A percentile compares a stretch with the other conserved stretches of the same genome.
phyloP scores from a whole-genome alignment of 1,140 invertebrate genomes.

The Nephila pilipes region DNA sequence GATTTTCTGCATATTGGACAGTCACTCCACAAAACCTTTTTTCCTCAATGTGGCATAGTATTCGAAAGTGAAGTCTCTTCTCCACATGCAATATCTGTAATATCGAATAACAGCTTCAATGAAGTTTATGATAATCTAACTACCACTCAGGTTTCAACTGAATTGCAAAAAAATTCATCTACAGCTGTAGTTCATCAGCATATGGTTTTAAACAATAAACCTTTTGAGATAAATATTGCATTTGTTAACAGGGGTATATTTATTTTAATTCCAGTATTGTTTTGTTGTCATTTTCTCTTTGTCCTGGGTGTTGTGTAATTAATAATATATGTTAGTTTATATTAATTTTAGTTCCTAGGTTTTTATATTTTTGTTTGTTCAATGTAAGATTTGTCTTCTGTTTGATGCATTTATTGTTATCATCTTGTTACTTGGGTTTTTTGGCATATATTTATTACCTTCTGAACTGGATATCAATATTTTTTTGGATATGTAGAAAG shows the following conservation, averaged over 20 bases:
- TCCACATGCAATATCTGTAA: neutral
- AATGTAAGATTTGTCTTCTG: neutral
- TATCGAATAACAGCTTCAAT: neutral
- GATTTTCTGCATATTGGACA: neutral
- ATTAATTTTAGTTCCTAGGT: neutral
- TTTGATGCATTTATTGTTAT: neutral
- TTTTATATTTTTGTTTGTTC: neutral
- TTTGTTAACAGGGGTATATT: neutral
- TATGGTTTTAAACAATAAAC: neutral
- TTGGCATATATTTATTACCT: neutral
- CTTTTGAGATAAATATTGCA: conserved; percentile 3
- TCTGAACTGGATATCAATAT: neutral
- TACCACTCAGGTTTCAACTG: neutral
- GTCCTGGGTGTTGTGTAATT: neutral
- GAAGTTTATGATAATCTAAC: neutral
- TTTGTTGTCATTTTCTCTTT: neutral
- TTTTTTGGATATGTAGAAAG: too few species aligned
- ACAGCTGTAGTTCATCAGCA: conserved; percentile 31
- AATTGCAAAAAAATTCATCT: neutral
- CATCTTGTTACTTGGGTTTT: neutral
- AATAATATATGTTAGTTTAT: neutral
- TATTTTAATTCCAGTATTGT: neutral
- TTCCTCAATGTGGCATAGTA: neutral
- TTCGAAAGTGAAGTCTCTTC: neutral
- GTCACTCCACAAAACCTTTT: neutral